Base-by-base conservation (phyloP, 2,113 vertebrate genomes). In the Ia io region DNA sequence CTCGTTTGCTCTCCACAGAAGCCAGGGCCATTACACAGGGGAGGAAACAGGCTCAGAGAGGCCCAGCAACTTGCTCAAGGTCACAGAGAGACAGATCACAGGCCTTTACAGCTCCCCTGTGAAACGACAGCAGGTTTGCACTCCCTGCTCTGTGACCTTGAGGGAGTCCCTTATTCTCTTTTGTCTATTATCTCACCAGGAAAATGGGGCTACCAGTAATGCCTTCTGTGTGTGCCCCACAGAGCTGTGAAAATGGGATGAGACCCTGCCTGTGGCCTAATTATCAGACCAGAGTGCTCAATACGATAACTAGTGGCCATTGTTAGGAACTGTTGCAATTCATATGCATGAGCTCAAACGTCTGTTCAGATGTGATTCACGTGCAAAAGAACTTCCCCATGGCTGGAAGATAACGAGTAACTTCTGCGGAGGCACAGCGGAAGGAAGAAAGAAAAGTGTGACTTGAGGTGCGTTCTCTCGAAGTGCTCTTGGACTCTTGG, bases 241-340 rank as follows among this genome's bases (percentile, higher is more conserved):
- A 17, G 73, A 78, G 20, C 0, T 47, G 25, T 37, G 63, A 71
- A 88, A 65, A 53, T 56, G 51, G 51, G 23, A 49, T 1, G 17
- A 80, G 28, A 32, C 3, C 37, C 25, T 90, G 32, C 37, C 7
- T 0, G 2, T 0, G 1, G 53, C 53, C 53, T 56, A 56, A 56
- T 56, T 56, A 56, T 56, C 53, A 56, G 91, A 32, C 63, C 14
- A 61, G 23, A 28, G 59, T 28, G 59, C 59, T 61, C 59, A 61
- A 28, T 8, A 42, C 0, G 9, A 5, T 7, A 16, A n/a, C 5
- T 2, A 44, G n/a, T 23, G 56, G 73, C 25, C n/a, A 2, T 28
- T 18, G n/a, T 4, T 16, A 63, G 53, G 69, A 59, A 47, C 35
- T 37, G 77, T 20, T 49, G 28, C 73, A 23, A 20, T 84, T 69